Conservation (phyloP, 2,113 vertebrate species). For the Lophotis ruficrista region DNA sequence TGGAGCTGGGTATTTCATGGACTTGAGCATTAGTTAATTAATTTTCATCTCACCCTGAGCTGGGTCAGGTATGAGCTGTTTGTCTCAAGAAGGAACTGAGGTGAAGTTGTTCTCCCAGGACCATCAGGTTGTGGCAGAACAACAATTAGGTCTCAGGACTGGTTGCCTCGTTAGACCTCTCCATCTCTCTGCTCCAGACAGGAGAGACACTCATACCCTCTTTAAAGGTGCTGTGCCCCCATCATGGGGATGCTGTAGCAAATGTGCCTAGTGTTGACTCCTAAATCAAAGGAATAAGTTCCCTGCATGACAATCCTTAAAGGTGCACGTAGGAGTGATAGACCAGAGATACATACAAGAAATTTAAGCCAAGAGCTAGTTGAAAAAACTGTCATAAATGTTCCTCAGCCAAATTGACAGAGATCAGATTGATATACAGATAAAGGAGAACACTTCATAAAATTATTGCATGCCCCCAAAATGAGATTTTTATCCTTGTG, state of each 20-base stretch:
- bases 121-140: background rate
- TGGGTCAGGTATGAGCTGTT: background rate
- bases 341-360: background rate
- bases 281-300: background rate
- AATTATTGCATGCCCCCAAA: background rate
- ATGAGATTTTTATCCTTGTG: background rate
- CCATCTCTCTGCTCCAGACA: background rate
- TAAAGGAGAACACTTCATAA: background rate
- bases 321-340: background rate
- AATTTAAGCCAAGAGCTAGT: background rate
- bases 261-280: background rate
- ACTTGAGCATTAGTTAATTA: background rate
- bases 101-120: background rate
- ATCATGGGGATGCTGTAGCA: background rate
- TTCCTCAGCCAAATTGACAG: background rate
- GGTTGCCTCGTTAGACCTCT: background rate
- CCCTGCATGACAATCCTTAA: background rate
- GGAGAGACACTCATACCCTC: background rate
- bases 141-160: background rate
- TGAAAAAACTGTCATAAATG: background rate
- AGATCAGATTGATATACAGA: background rate
- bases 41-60: background rate
- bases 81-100: background rate
- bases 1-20: background rate
- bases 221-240: background rate